Conservation (phyloP, 2,113 vertebrate genomes). For the Corapipo altera region DNA sequence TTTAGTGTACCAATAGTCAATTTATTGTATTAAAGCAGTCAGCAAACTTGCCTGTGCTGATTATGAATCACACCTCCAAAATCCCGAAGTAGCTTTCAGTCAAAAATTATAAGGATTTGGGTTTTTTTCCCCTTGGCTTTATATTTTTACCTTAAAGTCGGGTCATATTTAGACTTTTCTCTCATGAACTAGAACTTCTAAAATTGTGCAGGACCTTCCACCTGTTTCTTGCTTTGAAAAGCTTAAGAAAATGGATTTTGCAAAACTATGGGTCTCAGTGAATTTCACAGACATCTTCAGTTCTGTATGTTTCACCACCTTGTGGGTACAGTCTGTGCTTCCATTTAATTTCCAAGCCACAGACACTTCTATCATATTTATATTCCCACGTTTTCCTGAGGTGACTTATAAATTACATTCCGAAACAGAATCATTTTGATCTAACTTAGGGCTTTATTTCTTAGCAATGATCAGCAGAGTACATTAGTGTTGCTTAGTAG, state of each 20-base stretch:
- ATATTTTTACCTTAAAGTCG: not conserved
- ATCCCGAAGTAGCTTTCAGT: not conserved
- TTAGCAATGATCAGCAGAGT: not conserved
- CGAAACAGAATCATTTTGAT: not conserved
- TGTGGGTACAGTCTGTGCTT: not conserved
- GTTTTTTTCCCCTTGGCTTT: not conserved
- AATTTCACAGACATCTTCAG: not conserved
- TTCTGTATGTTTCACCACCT: not conserved
- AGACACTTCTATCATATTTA: not conserved
- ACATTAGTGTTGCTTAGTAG: slow-evolving; percentile 50
- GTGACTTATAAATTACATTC: not conserved
- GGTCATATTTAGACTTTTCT: not conserved
- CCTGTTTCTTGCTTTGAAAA: not conserved
- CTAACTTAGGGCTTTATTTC: not conserved
- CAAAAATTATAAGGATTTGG: not conserved
- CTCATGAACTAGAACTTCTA: not conserved
- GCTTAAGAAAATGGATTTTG: not conserved
- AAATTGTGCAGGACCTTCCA: not conserved
- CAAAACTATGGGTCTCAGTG: not conserved
- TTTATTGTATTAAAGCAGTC: not conserved
- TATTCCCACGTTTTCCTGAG: slow-evolving; percentile 24
- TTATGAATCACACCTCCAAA: not conserved
- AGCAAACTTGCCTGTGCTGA: not conserved
- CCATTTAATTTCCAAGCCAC: not conserved
- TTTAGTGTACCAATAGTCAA: not conserved